These are phyloP conservation scores for Bergia puertoricense DNA, from an alignment of 92 coral and sea anemone genomes.

Conservation along the genomic window DNA sequence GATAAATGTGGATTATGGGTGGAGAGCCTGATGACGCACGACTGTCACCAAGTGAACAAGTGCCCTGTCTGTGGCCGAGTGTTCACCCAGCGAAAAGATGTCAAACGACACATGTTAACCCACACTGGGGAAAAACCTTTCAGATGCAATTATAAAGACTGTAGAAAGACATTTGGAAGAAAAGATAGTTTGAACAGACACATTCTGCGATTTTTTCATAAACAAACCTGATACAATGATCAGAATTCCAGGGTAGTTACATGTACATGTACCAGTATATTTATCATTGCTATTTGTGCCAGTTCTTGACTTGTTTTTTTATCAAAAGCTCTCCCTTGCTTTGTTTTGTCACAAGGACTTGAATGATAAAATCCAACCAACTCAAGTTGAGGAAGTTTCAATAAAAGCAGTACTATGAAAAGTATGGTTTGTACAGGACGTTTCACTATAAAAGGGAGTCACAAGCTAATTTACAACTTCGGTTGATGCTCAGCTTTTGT, in stretches of 20 bases:
- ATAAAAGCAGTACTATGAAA: no score
- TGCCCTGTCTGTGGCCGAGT: conserved; percentile 29
- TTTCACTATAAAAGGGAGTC: no score
- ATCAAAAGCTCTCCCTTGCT: background rate
- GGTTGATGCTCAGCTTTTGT: no score
- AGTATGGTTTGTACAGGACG: no score
- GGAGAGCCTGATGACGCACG: conserved; percentile 3
- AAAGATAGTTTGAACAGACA: conserved; percentile 41
- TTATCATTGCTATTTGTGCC: background rate
- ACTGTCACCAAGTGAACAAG: conserved; percentile 10
- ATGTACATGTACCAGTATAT: background rate
- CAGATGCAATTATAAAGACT: conserved; percentile 26
- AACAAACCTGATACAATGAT: background rate
- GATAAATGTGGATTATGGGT: conserved; percentile 5
- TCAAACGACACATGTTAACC: conserved; percentile 39
- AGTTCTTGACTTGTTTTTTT: background rate
- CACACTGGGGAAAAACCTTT: conserved; percentile 42
- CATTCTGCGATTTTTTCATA: conserved; percentile 16
- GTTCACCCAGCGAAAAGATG: conserved; percentile 1
- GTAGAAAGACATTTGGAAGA: conserved; percentile 38
- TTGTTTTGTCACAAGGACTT: no score
- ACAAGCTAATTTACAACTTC: no score
- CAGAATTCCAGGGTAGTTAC: background rate
- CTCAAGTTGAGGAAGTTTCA: no score
- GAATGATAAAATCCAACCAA: no score